Conservation (phyloP, 2,113 vertebrate species). For the Oreochromis tanganicae region DNA sequence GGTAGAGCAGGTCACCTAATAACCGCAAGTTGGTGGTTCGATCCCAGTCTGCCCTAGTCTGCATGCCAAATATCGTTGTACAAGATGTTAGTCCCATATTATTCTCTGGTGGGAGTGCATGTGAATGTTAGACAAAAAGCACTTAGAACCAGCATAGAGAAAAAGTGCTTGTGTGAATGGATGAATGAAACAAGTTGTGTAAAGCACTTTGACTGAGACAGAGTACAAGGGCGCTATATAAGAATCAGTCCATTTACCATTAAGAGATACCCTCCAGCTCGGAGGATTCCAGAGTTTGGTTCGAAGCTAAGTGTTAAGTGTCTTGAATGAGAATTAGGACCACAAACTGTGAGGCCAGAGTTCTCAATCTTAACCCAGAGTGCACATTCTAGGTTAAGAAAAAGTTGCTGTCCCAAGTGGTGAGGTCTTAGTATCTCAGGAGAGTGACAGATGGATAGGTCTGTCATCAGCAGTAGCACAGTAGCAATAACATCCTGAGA, state of each 20-base stretch:
- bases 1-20: neutral
- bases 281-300: neutral
- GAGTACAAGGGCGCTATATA: neutral
- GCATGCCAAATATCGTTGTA: neutral
- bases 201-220: neutral
- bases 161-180: neutral
- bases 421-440: neutral
- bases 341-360: neutral
- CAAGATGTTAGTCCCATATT: neutral
- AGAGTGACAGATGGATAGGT: neutral
- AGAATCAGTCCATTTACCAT: neutral
- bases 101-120: neutral
- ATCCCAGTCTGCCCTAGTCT: neutral
- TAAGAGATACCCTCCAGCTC: neutral
- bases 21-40: neutral
- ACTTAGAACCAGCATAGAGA: neutral
- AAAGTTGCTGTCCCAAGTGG: neutral
- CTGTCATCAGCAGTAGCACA: neutral
- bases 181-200: neutral
- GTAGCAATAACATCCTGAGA: neutral
- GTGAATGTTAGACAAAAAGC: neutral
- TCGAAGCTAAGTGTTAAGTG: neutral
- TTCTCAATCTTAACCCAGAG: neutral
- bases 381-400: neutral
- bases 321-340: neutral